These are phyloP conservation scores for Rhagium mordax DNA, from an alignment of 2,888 invertebrate species.

Conservation along the genomic window DNA sequence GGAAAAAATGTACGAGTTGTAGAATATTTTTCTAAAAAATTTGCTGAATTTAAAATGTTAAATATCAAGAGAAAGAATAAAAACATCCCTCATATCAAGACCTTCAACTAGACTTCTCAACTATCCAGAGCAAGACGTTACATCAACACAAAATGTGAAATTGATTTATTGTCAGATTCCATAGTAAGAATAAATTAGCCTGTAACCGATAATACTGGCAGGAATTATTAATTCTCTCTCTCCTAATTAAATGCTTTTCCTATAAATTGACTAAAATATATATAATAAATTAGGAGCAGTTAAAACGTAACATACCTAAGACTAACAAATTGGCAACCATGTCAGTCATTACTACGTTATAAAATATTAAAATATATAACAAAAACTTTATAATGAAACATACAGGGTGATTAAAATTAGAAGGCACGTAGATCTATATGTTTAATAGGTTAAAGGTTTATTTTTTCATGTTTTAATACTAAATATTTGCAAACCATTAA, in stretches of 20 bases:
- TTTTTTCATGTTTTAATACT: too few species aligned
- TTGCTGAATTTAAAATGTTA: too few species aligned
- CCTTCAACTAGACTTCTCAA: neutral
- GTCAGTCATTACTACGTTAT: too few species aligned
- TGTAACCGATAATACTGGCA: neutral
- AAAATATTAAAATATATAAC: neutral
- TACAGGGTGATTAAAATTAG: neutral
- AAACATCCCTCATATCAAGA: neutral
- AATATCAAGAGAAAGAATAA: neutral
- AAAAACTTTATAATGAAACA: neutral
- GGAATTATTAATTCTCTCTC: neutral
- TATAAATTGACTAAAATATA: neutral
- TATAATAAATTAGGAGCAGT: neutral
- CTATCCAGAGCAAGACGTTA: neutral
- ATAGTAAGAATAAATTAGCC: neutral
- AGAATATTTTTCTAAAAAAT: too few species aligned
- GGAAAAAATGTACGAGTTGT: too few species aligned
- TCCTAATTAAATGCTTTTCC: too few species aligned
- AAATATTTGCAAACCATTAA: too few species aligned
- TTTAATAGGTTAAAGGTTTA: too few species aligned
- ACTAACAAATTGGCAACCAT: conserved; percentile 9
- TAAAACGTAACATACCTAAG: conserved; percentile 2
- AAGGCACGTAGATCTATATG: neutral
- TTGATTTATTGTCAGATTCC: too few species aligned
- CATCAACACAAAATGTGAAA: too few species aligned